Percentiles rank a stretch among this genome's conserved stretches.
Evolutionary conservation across 37 sponge, comb jelly and placozoan species (phyloP).

Genomic region (Chondrosia reniformis): DNA sequence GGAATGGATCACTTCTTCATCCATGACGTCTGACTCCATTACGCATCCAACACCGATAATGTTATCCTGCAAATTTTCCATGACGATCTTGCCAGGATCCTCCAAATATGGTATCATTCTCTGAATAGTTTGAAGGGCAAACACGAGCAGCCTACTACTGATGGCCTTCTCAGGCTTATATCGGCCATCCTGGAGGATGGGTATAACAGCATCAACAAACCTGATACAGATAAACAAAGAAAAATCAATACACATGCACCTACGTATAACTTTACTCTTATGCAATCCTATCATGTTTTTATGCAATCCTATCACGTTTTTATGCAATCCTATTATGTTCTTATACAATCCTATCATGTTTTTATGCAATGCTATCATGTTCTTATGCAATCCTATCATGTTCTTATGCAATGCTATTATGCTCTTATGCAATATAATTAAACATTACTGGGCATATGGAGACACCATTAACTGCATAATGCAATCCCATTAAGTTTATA

Average conservation of each 20-base stretch:
- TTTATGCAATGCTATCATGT: not conserved
- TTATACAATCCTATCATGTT: not conserved
- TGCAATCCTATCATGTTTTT: not conserved
- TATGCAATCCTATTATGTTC: not conserved
- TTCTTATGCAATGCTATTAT: not conserved
- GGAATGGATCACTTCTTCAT: not conserved
- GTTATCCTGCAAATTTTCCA: not conserved
- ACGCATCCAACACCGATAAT: not conserved
- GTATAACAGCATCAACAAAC: not conserved
- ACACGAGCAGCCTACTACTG: not conserved
- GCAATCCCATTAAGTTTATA: too few species aligned
- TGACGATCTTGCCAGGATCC: not conserved
- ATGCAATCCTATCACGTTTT: not conserved
- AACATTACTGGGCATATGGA: too few species aligned
- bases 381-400: not conserved
- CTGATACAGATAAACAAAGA: not conserved
- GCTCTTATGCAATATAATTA: not conserved
- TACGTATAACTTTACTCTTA: not conserved
- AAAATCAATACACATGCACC: not conserved
- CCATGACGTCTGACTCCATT: not conserved
- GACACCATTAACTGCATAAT: too few species aligned
- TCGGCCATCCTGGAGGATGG: slow-evolving; percentile 17
- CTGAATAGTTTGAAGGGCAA: not conserved
- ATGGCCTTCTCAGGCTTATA: not conserved
- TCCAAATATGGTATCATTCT: slow-evolving; percentile 6